phyloP scores from a whole-genome alignment of 2,797 vertebrate species.

The Esox masquinongy region DNA sequence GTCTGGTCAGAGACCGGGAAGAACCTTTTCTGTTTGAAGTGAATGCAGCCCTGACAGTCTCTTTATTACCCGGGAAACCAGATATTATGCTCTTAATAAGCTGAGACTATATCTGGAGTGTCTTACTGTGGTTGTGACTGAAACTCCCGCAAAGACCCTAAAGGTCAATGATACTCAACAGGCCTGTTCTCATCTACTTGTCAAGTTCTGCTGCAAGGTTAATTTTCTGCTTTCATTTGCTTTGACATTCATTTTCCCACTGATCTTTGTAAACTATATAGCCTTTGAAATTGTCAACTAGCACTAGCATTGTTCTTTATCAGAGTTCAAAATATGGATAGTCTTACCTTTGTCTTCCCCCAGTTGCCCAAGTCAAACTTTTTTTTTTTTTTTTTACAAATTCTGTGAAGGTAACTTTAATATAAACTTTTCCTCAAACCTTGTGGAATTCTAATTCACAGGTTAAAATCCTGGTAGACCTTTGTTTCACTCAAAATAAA shows the following conservation, averaged over 20 bases:
- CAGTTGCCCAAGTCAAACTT: background rate
- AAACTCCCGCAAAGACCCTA: conserved; percentile 53
- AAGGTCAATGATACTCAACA: conserved; percentile 54
- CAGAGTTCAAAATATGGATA: conserved; percentile 13
- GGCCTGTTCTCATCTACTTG: conserved; percentile 36
- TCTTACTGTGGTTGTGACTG: conserved; percentile 38
- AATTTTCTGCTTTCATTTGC: conserved; percentile 56
- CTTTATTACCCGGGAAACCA: conserved; percentile 20
- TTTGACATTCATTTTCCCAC: conserved; percentile 37
- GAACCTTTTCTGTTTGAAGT: conserved; percentile 35
- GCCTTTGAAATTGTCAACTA: conserved; percentile 24
- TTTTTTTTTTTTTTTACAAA: background rate
- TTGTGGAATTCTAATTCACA: conserved; percentile 13
- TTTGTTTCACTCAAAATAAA: background rate
- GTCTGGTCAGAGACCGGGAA: conserved; percentile 36
- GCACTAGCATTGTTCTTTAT: conserved; percentile 33
- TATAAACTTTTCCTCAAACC: background rate
- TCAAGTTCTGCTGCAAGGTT: conserved; percentile 57
- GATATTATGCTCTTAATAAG: conserved; percentile 38
- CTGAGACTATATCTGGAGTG: conserved; percentile 43
- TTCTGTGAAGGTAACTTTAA: background rate
- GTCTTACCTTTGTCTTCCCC: conserved; percentile 20
- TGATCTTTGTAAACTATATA: conserved; percentile 32
- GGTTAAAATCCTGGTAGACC: background rate
- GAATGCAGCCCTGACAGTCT: conserved; percentile 29